Conservation (phyloP, 1,140 invertebrate genomes). For the Solen grandis region DNA sequence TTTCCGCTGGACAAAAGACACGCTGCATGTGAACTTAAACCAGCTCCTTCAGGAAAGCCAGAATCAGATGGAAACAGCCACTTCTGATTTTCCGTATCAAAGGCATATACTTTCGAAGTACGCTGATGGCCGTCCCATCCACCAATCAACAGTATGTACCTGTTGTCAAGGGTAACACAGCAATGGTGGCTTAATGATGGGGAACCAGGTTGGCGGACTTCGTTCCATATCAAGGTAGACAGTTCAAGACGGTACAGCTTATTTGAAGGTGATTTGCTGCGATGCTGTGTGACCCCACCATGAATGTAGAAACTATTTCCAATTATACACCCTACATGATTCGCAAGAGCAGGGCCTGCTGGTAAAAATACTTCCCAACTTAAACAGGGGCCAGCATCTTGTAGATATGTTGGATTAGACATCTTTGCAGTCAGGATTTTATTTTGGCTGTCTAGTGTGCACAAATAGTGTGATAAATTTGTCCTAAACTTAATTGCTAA, state of each 20-base stretch:
- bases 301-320: conserved; percentile 72
- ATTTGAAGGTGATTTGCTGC: conserved; percentile 67
- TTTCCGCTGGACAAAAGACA: conserved; percentile 64
- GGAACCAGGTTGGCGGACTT: conserved; percentile 59
- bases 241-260: conserved; percentile 70
- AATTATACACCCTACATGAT: conserved; percentile 69
- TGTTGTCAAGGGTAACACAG: conserved; percentile 68
- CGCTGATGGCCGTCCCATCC: conserved; percentile 79
- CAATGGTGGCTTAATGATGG: conserved; percentile 78
- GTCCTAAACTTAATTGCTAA: no score
- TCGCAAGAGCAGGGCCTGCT: conserved; percentile 72
- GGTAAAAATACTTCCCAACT: conserved; percentile 70
- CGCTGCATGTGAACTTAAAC: conserved; percentile 78
- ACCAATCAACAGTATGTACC: conserved; percentile 78
- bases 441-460: no score
- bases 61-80: conserved; percentile 66
- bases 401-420: no score
- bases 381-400: no score
- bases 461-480: no score
- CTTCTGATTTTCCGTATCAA: conserved; percentile 68
- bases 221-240: conserved; percentile 61
- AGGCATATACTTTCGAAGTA: conserved; percentile 65
- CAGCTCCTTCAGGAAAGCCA: conserved; percentile 77
- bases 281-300: conserved; percentile 72
- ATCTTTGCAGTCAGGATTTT: no score